phyloP scores from a whole-genome alignment of 1,140 invertebrate species.

The Pachypeltis micranthus region DNA sequence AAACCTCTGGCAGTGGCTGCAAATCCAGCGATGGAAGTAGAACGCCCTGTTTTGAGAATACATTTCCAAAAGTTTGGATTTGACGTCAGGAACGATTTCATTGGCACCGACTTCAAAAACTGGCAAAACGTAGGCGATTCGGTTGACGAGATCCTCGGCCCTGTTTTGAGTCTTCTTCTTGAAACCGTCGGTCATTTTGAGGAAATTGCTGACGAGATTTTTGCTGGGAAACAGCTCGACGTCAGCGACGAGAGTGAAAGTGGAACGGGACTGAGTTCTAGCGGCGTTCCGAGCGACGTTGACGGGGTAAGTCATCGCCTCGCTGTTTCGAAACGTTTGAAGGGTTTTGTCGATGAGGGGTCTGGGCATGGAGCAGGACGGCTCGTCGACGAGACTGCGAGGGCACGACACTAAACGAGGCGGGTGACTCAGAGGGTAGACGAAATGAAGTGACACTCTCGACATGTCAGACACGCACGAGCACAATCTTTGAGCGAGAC shows the following conservation, averaged over 20 bases:
- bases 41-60: conserved; percentile 36
- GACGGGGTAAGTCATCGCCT: conserved; percentile 52
- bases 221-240: conserved; percentile 60
- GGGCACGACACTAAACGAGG: conserved; percentile 25
- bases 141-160: conserved; percentile 10
- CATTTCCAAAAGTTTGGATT: conserved; percentile 39
- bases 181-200: conserved; percentile 42
- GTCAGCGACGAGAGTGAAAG: conserved; percentile 60
- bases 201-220: conserved; percentile 47
- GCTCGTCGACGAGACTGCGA: conserved; percentile 4
- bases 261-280: conserved; percentile 44
- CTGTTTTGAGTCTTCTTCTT: conserved; percentile 18
- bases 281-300: conserved; percentile 63
- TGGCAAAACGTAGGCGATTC: conserved; percentile 51
- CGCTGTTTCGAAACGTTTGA: conserved; percentile 19
- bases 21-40: conserved; percentile 45
- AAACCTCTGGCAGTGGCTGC: conserved; percentile 65
- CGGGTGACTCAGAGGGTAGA: conserved; percentile 41
- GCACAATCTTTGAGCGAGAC: conserved; percentile 48
- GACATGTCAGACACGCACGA: conserved; percentile 50
- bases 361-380: conserved; percentile 19
- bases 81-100: conserved; percentile 46
- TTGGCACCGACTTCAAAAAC: conserved; percentile 58
- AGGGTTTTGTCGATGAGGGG: conserved; percentile 14
- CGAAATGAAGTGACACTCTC: conserved; percentile 56